Evolutionary conservation across 2,888 invertebrate genomes (phyloP).

Genomic region (Caenorhabditis japonica): DNA sequence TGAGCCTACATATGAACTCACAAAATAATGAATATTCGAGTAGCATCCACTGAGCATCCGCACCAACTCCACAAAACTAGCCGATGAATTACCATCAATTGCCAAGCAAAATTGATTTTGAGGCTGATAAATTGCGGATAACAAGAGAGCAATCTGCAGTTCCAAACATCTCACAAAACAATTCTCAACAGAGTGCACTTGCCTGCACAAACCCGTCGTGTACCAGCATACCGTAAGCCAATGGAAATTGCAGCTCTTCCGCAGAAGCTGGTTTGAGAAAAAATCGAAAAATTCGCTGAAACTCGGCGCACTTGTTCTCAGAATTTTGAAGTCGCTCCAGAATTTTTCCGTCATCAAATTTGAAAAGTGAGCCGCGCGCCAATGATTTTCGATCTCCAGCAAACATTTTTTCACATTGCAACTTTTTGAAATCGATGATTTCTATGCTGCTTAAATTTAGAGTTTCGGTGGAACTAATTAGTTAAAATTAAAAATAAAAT

Average conservation of each 20-base stretch:
- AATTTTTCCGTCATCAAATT: conserved; percentile 21
- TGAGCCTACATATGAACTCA: conserved; percentile 5
- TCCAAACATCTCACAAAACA: too few species aligned
- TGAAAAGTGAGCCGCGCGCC: conserved; percentile 26
- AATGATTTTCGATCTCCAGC: conserved; percentile 21
- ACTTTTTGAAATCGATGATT: conserved; percentile 17
- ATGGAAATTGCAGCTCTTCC: conserved; percentile 51
- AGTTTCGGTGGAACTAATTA: not conserved
- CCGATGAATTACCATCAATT: conserved; percentile 55
- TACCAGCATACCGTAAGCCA: conserved; percentile 57
- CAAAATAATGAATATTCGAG: conserved; percentile 48
- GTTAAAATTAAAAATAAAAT: not conserved
- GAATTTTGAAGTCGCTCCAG: conserved; percentile 4
- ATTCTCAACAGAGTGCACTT: not conserved
- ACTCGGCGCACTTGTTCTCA: conserved; percentile 28
- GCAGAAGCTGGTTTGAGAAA: conserved; percentile 15
- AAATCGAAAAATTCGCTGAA: conserved; percentile 47
- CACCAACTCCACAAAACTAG: conserved; percentile 21
- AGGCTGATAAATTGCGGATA: conserved; percentile 70
- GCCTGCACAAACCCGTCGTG: conserved; percentile 52
- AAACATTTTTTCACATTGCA: conserved; percentile 46
- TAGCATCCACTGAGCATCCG: conserved; percentile 8
- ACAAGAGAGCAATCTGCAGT: conserved; percentile 63
- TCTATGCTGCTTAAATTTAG: not conserved
- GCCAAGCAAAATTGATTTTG: conserved; percentile 72